These are phyloP conservation scores for Drosophila testacea DNA, from an alignment of 2,888 invertebrate species.

Conservation along the genomic window DNA sequence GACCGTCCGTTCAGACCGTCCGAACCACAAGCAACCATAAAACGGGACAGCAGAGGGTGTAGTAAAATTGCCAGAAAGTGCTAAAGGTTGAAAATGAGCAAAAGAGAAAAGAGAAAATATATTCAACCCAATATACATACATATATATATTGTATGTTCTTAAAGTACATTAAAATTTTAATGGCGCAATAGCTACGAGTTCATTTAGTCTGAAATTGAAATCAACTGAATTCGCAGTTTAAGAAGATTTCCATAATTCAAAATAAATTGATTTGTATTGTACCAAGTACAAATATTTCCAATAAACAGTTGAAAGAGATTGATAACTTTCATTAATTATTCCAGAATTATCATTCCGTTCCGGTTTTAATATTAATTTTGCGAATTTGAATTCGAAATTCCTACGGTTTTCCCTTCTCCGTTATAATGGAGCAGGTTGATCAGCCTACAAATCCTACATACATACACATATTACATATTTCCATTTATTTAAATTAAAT, in stretches of 20 bases:
- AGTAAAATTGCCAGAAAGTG: conserved; percentile 12
- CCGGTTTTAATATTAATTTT: no score
- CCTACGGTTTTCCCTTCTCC: no score
- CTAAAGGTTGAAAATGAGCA: neutral
- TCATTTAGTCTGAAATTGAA: neutral
- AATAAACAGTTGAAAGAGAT: no score
- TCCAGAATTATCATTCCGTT: no score
- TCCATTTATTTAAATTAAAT: no score
- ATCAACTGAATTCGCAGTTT: neutral
- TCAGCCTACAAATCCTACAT: no score
- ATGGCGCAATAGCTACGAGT: conserved; percentile 1
- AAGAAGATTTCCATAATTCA: neutral
- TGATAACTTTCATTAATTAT: no score
- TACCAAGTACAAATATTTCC: no score
- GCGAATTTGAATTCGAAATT: no score
- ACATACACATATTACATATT: no score
- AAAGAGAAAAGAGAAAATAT: neutral
- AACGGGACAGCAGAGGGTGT: neutral
- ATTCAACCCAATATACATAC: neutral
- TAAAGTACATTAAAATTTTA: conserved; percentile 6
- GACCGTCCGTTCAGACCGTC: neutral
- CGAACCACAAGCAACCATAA: conserved; percentile 23
- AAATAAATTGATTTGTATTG: no score
- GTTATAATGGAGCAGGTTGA: no score
- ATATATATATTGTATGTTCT: neutral